phyloP scores from a whole-genome alignment of 35 echinoderm and acorn worm genomes.

The Heliocidaris erythrogramma region DNA sequence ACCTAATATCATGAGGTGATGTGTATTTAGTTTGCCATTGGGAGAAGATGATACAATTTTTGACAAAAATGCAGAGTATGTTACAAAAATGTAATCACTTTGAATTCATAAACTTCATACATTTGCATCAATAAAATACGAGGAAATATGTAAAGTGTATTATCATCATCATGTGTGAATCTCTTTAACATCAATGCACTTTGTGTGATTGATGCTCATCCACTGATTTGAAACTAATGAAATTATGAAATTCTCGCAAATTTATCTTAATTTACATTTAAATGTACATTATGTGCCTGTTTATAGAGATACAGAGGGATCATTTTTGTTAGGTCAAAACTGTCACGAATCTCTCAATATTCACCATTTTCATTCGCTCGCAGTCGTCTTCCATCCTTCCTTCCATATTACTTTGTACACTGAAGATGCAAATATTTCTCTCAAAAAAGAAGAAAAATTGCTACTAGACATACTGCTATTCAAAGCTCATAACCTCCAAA shows the following conservation, averaged over 20 bases:
- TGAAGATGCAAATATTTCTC: background rate
- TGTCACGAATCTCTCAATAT: background rate
- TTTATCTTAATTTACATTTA: background rate
- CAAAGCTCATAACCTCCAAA: no score
- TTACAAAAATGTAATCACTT: background rate
- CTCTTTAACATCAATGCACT: background rate
- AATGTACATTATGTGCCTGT: background rate
- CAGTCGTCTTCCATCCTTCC: background rate
- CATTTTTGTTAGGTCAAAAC: background rate
- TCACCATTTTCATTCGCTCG: background rate
- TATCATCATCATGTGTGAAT: background rate
- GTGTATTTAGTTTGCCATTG: no score
- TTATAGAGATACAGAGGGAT: background rate
- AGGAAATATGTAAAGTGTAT: background rate
- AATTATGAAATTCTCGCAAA: background rate
- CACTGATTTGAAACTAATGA: background rate
- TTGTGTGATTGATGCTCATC: background rate
- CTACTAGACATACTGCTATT: background rate
- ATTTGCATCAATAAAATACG: background rate
- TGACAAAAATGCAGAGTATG: no score
- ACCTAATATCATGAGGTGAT: no score
- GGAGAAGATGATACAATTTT: no score
- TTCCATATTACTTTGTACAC: background rate
- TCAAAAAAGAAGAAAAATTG: background rate
- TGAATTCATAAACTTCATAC: background rate